Percentiles rank a stretch among this genome's conserved stretches.
These are phyloP conservation scores for Lethrus apterus DNA, from an alignment of 1,140 invertebrate genomes.

Conservation along the genomic window DNA sequence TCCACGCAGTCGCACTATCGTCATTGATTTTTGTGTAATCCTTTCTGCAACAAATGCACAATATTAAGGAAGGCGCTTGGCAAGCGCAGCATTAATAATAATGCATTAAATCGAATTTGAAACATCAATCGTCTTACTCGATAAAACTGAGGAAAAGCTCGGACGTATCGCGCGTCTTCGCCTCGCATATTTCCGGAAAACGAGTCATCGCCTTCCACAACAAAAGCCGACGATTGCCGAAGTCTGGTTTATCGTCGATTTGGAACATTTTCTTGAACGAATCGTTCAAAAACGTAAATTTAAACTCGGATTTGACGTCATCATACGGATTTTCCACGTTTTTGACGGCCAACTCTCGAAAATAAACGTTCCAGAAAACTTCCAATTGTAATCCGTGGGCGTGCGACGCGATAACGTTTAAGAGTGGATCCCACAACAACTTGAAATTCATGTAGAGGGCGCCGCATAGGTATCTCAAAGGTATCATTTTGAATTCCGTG, in stretches of 20 bases:
- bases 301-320: background rate
- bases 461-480: conserved; percentile 72
- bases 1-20: conserved; percentile 43
- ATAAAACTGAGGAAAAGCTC: conserved; percentile 74
- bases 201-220: conserved; percentile 71
- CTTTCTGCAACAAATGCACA: conserved; percentile 27
- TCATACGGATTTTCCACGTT: conserved; percentile 29
- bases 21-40: conserved; percentile 47
- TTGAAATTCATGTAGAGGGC: conserved; percentile 81
- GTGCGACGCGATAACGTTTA: conserved; percentile 64
- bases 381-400: conserved; percentile 55
- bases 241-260: conserved; percentile 55
- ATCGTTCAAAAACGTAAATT: conserved; percentile 23
- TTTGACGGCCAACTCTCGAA: conserved; percentile 50
- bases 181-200: conserved; percentile 67
- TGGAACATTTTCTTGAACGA: conserved; percentile 31
- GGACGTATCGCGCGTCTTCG: conserved; percentile 69
- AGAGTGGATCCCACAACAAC: conserved; percentile 77
- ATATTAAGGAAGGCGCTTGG: background rate
- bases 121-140: conserved; percentile 47
- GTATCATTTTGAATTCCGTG: conserved; percentile 50
- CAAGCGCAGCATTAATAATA: background rate
- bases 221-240: conserved; percentile 66
- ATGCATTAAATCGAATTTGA: background rate
- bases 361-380: conserved; percentile 73